Evolutionary conservation across 2,113 vertebrate genomes (phyloP).

Genomic region (Craseonycteris thonglongyai): DNA sequence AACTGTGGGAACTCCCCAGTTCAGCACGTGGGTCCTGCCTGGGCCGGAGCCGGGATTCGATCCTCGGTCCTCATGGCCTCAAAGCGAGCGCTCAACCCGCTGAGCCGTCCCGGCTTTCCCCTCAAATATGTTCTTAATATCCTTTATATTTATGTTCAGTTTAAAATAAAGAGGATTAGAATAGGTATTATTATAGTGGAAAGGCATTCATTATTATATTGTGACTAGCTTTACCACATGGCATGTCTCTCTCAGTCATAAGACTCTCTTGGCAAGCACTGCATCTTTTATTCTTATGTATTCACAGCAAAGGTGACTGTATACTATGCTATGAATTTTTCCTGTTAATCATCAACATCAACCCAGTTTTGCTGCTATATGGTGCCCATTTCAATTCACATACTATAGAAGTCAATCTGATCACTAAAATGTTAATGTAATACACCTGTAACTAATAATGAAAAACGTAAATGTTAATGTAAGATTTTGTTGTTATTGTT

Average conservation of each 20-base stretch:
- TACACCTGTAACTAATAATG: no score
- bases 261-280: background rate
- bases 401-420: constrained; percentile 25
- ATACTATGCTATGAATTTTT: background rate
- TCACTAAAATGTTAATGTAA: constrained; percentile 34
- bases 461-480: no score
- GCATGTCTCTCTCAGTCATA: constrained; percentile 43
- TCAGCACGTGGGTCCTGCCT: no score
- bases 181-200: constrained; percentile 56
- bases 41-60: no score
- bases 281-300: background rate
- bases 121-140: constrained; percentile 69
- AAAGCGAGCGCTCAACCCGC: no score
- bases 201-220: constrained; percentile 54
- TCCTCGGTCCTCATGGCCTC: no score
- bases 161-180: constrained; percentile 46
- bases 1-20: no score
- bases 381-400: constrained; percentile 15
- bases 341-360: background rate
- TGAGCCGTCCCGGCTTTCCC: no score
- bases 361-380: background rate
- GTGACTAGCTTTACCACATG: constrained; percentile 27
- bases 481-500: no score
- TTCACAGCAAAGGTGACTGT: constrained; percentile 30
- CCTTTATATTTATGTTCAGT: constrained; percentile 62